Percentiles rank a stretch among this genome's conserved stretches.
phyloP scores from a whole-genome alignment of 2,888 invertebrate species.

The Chrysodeixis includens region DNA sequence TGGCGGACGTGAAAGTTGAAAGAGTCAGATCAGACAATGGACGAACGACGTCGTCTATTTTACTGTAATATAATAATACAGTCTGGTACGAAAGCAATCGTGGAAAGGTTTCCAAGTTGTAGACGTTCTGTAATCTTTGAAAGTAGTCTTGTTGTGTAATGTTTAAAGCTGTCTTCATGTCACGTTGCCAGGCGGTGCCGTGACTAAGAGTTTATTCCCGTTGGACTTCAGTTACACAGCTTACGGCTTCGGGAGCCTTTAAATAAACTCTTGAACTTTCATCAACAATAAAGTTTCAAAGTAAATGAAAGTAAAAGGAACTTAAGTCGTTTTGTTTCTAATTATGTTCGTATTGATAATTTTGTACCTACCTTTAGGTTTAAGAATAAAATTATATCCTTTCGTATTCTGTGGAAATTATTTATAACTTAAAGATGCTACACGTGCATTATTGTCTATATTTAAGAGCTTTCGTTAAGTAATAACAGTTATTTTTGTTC shows the following conservation, averaged over 20 bases:
- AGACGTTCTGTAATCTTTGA: constrained; percentile 14
- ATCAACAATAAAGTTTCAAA: constrained; percentile 14
- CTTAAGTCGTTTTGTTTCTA: background rate
- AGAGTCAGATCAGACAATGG: constrained; percentile 18
- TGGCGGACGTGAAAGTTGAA: constrained; percentile 17
- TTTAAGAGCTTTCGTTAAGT: background rate
- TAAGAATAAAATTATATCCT: background rate
- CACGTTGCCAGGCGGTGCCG: constrained; percentile 21
- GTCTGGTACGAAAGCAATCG: constrained; percentile 13
- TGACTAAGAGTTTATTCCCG: constrained; percentile 52
- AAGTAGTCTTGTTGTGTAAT: constrained; percentile 21
- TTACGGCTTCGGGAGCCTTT: constrained; percentile 58
- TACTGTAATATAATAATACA: constrained; percentile 9
- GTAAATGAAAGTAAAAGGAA: constrained; percentile 10
- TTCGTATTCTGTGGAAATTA: background rate
- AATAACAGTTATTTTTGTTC: background rate
- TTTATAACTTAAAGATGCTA: background rate
- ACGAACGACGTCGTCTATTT: constrained; percentile 17
- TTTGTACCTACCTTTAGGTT: background rate
- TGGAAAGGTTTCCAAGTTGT: constrained; percentile 9
- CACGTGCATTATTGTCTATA: background rate
- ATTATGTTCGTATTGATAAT: constrained; percentile 10
- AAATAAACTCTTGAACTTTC: constrained; percentile 36
- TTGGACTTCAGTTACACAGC: constrained; percentile 53
- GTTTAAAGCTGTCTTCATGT: constrained; percentile 43